Percentiles rank a stretch among this genome's conserved stretches.
phyloP scores from a whole-genome alignment of 2,888 invertebrate genomes.

The Pyrochroa serraticornis region DNA sequence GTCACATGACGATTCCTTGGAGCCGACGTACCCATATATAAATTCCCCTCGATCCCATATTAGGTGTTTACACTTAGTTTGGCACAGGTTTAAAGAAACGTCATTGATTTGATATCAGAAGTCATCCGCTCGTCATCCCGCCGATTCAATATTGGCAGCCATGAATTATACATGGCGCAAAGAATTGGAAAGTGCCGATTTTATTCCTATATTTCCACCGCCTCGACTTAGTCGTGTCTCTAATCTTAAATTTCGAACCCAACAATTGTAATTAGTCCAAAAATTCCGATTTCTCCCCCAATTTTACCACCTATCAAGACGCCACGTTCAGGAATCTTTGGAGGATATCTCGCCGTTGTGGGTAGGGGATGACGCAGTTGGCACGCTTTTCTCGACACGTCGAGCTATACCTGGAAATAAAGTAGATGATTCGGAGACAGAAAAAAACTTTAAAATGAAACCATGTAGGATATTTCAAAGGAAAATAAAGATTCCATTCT shows the following conservation, averaged over 20 bases:
- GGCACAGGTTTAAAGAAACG: constrained; percentile 37
- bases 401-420: constrained; percentile 11
- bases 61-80: constrained; percentile 41
- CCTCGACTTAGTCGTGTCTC: constrained; percentile 15
- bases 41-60: constrained; percentile 31
- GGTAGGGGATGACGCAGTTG: background rate
- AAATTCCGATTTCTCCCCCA: too few species aligned
- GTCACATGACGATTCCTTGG: constrained; percentile 28
- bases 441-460: constrained; percentile 35
- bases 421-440: constrained; percentile 7
- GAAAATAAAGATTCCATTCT: constrained; percentile 34
- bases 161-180: constrained; percentile 45
- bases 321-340: background rate
- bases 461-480: constrained; percentile 35
- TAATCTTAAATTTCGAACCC: too few species aligned
- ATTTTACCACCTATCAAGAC: too few species aligned
- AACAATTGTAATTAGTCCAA: too few species aligned
- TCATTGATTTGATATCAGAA: constrained; percentile 44
- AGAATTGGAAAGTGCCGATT: constrained; percentile 39
- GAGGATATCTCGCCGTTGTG: background rate
- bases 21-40: background rate
- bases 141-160: constrained; percentile 44
- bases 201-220: constrained; percentile 22
- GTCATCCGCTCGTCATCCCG: constrained; percentile 42
- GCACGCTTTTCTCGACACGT: background rate